Evolutionary conservation across 2,113 vertebrate species (phyloP).

Genomic region (Vulpes vulpes): DNA sequence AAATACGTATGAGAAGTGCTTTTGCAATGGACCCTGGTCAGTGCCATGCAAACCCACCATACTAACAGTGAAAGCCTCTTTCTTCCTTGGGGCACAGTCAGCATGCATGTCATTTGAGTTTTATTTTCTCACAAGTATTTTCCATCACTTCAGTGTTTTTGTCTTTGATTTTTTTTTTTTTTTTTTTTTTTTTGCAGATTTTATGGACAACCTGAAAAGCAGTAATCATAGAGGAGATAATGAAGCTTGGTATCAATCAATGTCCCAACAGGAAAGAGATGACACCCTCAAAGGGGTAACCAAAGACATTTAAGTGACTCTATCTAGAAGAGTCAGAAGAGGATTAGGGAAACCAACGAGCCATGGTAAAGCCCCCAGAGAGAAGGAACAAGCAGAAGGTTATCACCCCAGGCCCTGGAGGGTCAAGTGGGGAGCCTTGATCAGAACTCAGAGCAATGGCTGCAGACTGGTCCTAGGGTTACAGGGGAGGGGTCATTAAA

Average conservation of each 20-base stretch:
- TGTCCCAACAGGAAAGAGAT: constrained; percentile 21
- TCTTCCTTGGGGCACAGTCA: too few species aligned
- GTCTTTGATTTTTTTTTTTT: background rate
- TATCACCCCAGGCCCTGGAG: background rate
- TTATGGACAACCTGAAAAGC: background rate
- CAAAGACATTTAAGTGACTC: background rate
- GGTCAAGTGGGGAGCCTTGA: too few species aligned
- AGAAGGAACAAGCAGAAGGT: background rate
- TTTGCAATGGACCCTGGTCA: background rate
- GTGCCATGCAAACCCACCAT: background rate
- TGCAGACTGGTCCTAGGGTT: background rate
- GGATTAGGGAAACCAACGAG: background rate
- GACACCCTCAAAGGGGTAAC: background rate
- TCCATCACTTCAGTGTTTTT: background rate
- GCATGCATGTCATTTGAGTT: background rate
- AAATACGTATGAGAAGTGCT: background rate
- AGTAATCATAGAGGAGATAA: background rate
- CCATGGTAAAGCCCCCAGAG: background rate
- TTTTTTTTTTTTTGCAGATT: background rate
- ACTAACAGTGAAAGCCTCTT: rapidly evolving
- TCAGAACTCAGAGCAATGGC: too few species aligned
- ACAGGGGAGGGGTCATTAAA: too few species aligned
- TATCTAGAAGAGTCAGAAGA: constrained; percentile 8
- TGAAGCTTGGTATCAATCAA: background rate
- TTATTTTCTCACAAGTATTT: background rate